Percentiles rank a stretch among this genome's conserved stretches.
Conservation (phyloP, 1,140 invertebrate species). For the Ceratina australensis region DNA sequence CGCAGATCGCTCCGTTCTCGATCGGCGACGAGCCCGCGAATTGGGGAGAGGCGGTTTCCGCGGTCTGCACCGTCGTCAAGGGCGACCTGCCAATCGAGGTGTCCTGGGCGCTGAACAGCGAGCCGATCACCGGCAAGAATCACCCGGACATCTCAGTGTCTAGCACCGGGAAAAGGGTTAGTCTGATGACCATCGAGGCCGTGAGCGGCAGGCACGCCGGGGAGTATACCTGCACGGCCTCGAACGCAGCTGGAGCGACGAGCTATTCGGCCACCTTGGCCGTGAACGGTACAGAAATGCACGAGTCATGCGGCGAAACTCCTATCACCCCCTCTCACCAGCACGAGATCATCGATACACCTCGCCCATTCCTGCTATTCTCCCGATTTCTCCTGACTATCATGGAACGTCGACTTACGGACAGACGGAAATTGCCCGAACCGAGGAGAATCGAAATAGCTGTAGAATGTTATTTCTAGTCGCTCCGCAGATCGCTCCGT, state of each 20-base stretch:
- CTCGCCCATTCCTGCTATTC: too few species aligned
- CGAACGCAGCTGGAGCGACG: constrained; percentile 84
- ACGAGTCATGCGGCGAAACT: constrained; percentile 42
- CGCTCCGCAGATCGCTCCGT: constrained; percentile 84
- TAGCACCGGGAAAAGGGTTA: constrained; percentile 83
- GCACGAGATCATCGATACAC: constrained; percentile 20
- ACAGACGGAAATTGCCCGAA: constrained; percentile 7
- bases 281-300: constrained; percentile 83
- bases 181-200: constrained; percentile 87
- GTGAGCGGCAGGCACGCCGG: constrained; percentile 87
- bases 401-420: not conserved
- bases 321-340: constrained; percentile 22
- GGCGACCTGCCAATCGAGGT: constrained; percentile 85
- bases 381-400: not conserved
- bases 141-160: constrained; percentile 59
- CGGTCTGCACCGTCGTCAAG: constrained; percentile 84
- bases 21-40: constrained; percentile 83
- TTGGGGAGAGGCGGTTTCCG: constrained; percentile 82
- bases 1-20: constrained; percentile 80
- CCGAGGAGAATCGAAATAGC: not conserved
- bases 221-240: constrained; percentile 89
- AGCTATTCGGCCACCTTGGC: constrained; percentile 84
- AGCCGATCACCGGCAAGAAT: constrained; percentile 58
- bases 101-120: constrained; percentile 83
- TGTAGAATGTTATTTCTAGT: constrained; percentile 74